These are phyloP conservation scores for Tigriopus californicus DNA, from an alignment of 2,888 invertebrate genomes.

Conservation along the genomic window DNA sequence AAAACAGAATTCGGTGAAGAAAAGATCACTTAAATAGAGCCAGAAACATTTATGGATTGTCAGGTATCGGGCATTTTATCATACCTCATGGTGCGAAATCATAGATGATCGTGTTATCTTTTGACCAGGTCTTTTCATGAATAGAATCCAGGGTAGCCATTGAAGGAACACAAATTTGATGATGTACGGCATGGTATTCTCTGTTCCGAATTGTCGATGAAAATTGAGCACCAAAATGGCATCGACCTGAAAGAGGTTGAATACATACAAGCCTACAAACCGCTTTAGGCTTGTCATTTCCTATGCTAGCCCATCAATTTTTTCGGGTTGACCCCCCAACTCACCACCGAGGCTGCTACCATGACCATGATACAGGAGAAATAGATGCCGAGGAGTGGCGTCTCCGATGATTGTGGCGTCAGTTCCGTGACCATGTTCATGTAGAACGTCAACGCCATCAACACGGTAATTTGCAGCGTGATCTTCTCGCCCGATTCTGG, in stretches of 20 bases:
- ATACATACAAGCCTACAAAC: no score
- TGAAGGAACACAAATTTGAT: constrained; percentile 6
- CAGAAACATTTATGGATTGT: no score
- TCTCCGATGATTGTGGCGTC: constrained; percentile 11
- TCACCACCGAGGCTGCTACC: constrained; percentile 8
- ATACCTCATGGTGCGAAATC: not conserved
- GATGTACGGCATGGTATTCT: constrained; percentile 2
- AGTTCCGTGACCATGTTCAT: constrained; percentile 16
- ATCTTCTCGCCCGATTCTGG: constrained; percentile 15
- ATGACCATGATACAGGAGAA: constrained; percentile 16
- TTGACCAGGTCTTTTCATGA: constrained; percentile 8
- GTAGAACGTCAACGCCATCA: constrained; percentile 15
- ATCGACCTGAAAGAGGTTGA: constrained; percentile 1
- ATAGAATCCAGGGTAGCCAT: constrained; percentile 5
- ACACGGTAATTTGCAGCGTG: constrained; percentile 11
- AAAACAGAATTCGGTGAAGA: no score
- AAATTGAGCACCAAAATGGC: constrained; percentile 10
- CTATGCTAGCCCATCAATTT: not conserved
- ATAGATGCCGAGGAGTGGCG: constrained; percentile 14
- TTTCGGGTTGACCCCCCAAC: not conserved
- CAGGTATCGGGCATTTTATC: no score
- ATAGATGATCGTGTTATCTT: constrained; percentile 4
- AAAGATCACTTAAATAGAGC: no score
- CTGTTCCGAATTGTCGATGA: not conserved
- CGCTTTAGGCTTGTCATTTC: not conserved